Evolutionary conservation across 2,888 invertebrate species (phyloP), one percentile per base, ranked within the genome.

Genomic region (Orthosia cruda): DNA sequence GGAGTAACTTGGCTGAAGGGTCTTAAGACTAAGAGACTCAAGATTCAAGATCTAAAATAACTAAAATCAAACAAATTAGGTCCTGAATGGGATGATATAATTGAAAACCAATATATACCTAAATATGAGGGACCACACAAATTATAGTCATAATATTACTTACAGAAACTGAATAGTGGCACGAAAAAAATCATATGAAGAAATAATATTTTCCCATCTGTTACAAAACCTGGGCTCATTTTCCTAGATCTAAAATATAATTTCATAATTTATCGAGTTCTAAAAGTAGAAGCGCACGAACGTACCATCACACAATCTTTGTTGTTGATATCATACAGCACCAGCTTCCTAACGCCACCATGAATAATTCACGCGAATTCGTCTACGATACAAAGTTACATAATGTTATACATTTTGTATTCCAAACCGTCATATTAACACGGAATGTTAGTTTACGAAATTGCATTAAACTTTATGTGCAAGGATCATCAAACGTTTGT

Each of bases 291-390:
- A 47, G 54, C 26, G 32, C 72, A 73, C 69, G 73, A 84, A 69
- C 75, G 76, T 72, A 75, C 67, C 68, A 80, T 80, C 84, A 83
- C 87, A 88, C 88, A 88, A 89, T 90, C 90, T 89, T 92, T 90
- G 91, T 92, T 89, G 90, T 91, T 88, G 88, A 89, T 90, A 89
- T 89, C 89, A 88, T 87, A 87, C 87, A 66, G 77, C 85, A 79
- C 74, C 72, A 80, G 80, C 81, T 70, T 85, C 84, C 86, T 67
- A 72, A 87, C 87, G 88, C 86, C 88, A 89, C 75, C 85, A 93
- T 93, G 93, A 93, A 93, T 93, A 88, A 93, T 93, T 93, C 91
- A 92, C 76, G 72, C 74, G 78, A 79, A 77, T 83, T 79, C 71
- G 78, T 81, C 80, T 79, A 71, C 74, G 71, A 77, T 85, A 78